Percentiles rank a stretch among this genome's conserved stretches.
Evolutionary conservation across 2,888 invertebrate genomes (phyloP).

Genomic region (Lathronympha strigana): DNA sequence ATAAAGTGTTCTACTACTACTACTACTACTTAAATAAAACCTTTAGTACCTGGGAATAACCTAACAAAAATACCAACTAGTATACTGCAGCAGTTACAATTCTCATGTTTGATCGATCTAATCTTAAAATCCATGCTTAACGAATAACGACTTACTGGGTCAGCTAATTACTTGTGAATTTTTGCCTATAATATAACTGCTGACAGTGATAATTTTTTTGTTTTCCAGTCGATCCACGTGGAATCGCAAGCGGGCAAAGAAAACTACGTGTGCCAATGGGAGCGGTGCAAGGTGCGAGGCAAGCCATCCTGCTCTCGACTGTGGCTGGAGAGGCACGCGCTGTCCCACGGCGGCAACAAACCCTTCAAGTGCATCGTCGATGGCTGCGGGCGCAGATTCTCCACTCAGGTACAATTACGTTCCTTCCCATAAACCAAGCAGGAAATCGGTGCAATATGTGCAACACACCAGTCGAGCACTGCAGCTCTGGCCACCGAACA

Average conservation of each 20-base stretch:
- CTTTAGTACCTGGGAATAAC: too few species aligned
- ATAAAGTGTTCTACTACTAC: too few species aligned
- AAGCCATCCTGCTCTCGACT: slow-evolving; percentile 95
- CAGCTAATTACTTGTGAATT: too few species aligned
- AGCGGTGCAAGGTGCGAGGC: slow-evolving; percentile 96
- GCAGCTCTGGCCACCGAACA: not conserved
- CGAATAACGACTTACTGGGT: too few species aligned
- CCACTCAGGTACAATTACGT: slow-evolving; percentile 89
- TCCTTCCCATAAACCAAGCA: slow-evolving; percentile 44
- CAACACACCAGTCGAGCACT: not conserved
- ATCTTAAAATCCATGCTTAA: too few species aligned
- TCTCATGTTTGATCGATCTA: too few species aligned
- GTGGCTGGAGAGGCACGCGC: slow-evolving; percentile 96
- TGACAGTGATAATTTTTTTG: not conserved
- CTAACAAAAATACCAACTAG: too few species aligned
- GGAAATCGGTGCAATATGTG: not conserved
- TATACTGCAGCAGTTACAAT: too few species aligned
- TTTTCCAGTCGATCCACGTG: slow-evolving; percentile 90
- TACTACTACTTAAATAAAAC: too few species aligned
- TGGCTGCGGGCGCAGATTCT: slow-evolving; percentile 94
- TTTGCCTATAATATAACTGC: too few species aligned
- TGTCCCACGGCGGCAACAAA: slow-evolving; percentile 96
- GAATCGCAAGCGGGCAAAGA: slow-evolving; percentile 92
- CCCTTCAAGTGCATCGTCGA: slow-evolving; percentile 98
- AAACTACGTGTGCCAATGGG: slow-evolving; percentile 96